Evolutionary conservation across 2,113 vertebrate species (phyloP).

Genomic region (Alligator mississippiensis): DNA sequence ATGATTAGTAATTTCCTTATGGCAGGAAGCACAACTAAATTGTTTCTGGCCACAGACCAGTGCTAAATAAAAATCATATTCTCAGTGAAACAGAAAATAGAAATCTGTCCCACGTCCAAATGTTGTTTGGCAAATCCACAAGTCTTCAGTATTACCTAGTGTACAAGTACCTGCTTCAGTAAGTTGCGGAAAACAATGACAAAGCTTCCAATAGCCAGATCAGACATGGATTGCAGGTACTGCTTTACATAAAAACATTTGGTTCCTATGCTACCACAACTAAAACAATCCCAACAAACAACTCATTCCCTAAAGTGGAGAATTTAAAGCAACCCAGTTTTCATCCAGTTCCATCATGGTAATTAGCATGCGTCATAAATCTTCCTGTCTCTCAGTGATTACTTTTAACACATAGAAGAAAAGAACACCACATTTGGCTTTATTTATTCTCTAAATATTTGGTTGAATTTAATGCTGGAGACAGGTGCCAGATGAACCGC

Average conservation of each 20-base stretch:
- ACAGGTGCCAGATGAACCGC: not conserved
- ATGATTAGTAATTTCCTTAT: conserved; percentile 60
- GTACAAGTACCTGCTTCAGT: not conserved
- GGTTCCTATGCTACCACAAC: not conserved
- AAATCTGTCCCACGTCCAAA: conserved; percentile 28
- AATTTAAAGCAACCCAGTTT: not conserved
- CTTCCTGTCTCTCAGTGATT: accelerated
- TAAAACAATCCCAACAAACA: not conserved
- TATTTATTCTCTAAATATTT: not conserved
- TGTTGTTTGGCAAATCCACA: not conserved
- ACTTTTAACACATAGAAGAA: not conserved
- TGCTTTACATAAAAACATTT: not conserved
- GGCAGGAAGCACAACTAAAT: conserved; percentile 21
- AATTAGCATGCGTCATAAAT: not conserved
- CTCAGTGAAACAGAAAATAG: conserved; percentile 54
- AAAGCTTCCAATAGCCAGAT: not conserved
- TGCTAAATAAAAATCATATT: conserved; percentile 41
- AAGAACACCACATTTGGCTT: not conserved
- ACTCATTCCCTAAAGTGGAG: not conserved
- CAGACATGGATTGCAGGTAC: not conserved
- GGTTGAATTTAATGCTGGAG: not conserved
- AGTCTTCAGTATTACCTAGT: not conserved
- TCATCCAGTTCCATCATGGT: not conserved
- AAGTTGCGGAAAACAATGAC: not conserved
- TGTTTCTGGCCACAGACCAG: conserved; percentile 23